Evolutionary conservation across 2,888 invertebrate species (phyloP).

Genomic region (Onchidella celtica): DNA sequence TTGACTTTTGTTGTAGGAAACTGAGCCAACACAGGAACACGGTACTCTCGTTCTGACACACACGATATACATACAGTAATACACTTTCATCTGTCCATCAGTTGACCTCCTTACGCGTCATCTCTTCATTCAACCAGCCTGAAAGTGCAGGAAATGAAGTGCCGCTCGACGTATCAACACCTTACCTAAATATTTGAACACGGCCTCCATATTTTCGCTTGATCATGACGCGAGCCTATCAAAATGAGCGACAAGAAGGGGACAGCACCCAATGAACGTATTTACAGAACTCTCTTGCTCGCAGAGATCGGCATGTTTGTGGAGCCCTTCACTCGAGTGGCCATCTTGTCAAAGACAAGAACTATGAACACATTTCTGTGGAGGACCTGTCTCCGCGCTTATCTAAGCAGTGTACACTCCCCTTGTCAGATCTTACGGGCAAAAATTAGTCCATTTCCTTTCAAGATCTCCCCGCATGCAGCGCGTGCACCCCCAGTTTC

Average conservation of each 20-base stretch:
- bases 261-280: slow-evolving; percentile 16
- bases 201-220: not conserved
- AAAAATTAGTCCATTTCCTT: not conserved
- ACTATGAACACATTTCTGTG: slow-evolving; percentile 16
- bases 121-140: no score
- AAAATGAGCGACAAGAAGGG: slow-evolving; percentile 5
- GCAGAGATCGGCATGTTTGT: slow-evolving; percentile 27
- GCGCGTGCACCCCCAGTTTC: no score
- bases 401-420: not conserved
- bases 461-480: not conserved
- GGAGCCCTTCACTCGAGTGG: slow-evolving; percentile 37
- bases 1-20: no score
- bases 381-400: not conserved
- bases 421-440: not conserved
- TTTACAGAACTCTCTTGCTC: slow-evolving; percentile 32
- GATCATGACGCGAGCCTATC: not conserved
- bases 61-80: no score
- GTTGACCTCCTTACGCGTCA: no score
- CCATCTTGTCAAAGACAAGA: slow-evolving; percentile 21
- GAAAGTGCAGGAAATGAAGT: no score
- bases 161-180: not conserved
- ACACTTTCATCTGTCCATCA: no score
- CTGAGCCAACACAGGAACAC: no score
- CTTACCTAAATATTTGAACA: not conserved
- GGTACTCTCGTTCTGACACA: no score